Base-by-base conservation (phyloP, 2,113 vertebrate species). In the Phalacrocorax aristotelis region DNA sequence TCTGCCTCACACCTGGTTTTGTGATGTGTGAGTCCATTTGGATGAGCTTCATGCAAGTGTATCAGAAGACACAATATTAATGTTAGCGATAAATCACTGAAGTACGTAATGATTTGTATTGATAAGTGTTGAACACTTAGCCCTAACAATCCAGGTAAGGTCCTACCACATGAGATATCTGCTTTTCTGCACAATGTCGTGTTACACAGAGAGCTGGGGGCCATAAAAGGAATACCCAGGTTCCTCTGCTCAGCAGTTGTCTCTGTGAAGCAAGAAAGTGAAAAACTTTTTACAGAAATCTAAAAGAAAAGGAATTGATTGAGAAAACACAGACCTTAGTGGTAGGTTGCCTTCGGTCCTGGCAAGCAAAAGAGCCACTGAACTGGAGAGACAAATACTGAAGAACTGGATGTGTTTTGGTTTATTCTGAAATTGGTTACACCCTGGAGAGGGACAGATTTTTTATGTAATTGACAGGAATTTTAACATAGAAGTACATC, bases 351-450 rank as follows among this genome's bases (percentile, higher is more conserved):
- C 44, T 91, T 91, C 7, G 4, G n/a, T 20, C 20, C 25, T 77
- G 54, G 20, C 72, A 69, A 16, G 72, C 54, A 69, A n/a, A 68
- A 30, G 62, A 69, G 54, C 48, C n/a, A 9, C 13, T 6, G 44
- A 94, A 84, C 23, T 6, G 9, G 22, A 58, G 40, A 89, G 29
- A 78, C 25, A 94, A 92, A 81, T 87, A 78, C 15, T 83, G 68
- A 74, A 83, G 38, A 94, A 55, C 12, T 51, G 17, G 15, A 55
- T 91, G 46, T 48, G 20, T 58, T 91, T 70, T 83, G 62, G 7
- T 91, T 82, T 68, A 38, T 89, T 94, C 89, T 91, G 80, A 89
- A 87, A 57, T 89, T 91, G 25, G 68, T 66, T 83, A 34, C 64
- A 49, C 26, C 26, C 51, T 76, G 77, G 44, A 82, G 77, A 71